These are phyloP conservation scores for Meteorus cinctellus DNA, from an alignment of 2,888 invertebrate species.

Conservation along the genomic window DNA sequence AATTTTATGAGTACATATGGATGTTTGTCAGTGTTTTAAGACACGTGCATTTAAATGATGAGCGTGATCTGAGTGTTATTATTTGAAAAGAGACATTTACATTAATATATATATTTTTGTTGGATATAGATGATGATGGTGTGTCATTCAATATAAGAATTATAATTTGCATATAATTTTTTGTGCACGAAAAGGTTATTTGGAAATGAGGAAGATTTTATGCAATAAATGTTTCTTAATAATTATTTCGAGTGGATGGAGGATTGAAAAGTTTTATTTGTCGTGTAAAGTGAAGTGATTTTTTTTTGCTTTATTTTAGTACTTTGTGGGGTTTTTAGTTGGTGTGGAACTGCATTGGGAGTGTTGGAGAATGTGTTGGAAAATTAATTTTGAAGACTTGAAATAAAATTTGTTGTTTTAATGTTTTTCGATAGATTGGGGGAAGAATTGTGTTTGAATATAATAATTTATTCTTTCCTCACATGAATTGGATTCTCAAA, in stretches of 20 bases:
- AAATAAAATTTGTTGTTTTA: too few species aligned
- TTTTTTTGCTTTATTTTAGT: too few species aligned
- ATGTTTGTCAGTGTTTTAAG: neutral
- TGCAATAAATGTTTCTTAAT: neutral
- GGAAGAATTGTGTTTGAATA: too few species aligned
- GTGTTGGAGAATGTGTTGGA: too few species aligned
- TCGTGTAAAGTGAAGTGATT: too few species aligned
- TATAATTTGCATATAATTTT: neutral
- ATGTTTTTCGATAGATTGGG: too few species aligned
- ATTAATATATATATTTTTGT: neutral
- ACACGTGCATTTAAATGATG: neutral
- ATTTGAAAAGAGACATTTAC: neutral
- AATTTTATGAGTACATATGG: neutral
- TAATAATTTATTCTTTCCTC: too few species aligned
- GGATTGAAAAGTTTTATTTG: too few species aligned
- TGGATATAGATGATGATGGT: neutral
- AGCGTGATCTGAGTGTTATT: neutral
- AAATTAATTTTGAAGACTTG: too few species aligned
- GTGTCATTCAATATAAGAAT: neutral
- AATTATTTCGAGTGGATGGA: neutral
- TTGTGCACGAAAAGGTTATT: conserved; percentile 2
- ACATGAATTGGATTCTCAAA: too few species aligned
- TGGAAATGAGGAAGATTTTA: neutral
- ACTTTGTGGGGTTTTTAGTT: too few species aligned
- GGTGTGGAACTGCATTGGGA: too few species aligned